Conservation (phyloP, 35 echinoderm and acorn worm species). For the Ophioderma brevispina region DNA sequence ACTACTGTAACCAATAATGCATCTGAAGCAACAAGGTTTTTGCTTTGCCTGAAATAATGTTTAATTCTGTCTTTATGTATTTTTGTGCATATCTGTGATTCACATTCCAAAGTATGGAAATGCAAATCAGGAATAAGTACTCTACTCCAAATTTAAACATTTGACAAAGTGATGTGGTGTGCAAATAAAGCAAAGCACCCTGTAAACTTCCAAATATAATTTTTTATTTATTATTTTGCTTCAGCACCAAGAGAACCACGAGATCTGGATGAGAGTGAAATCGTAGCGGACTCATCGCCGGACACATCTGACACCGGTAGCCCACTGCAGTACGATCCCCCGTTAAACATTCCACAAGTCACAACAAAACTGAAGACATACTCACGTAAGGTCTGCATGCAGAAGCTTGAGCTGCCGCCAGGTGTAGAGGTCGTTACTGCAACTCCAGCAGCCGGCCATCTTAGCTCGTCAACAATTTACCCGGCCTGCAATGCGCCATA, state of each 20-base stretch:
- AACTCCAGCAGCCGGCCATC: slow-evolving; percentile 87
- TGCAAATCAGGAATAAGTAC: too few relatives aligned
- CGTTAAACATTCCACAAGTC: slow-evolving; percentile 39
- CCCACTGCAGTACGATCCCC: slow-evolving; percentile 30
- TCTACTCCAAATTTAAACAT: neutral
- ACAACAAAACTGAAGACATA: slow-evolving; percentile 76
- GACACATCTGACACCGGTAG: slow-evolving; percentile 60
- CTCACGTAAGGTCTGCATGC: slow-evolving; percentile 89
- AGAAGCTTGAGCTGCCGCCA: slow-evolving; percentile 69
- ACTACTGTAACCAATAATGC: too few relatives aligned
- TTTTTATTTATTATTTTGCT: neutral
- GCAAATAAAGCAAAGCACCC: too few relatives aligned
- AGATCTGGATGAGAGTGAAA: slow-evolving; percentile 48
- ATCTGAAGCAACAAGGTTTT: too few relatives aligned
- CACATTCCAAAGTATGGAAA: too few relatives aligned
- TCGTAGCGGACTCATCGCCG: slow-evolving; percentile 71
- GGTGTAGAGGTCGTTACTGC: slow-evolving; percentile 91
- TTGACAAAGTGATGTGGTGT: neutral
- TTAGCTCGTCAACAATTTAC: slow-evolving; percentile 95
- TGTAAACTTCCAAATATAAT: too few relatives aligned
- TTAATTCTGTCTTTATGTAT: too few relatives aligned
- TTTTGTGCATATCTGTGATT: too few relatives aligned
- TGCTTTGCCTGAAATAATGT: too few relatives aligned
- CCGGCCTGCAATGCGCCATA: slow-evolving; percentile 86
- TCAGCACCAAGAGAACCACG: slow-evolving; percentile 62